A percentile compares a stretch with the other conserved stretches of the same genome.
These are phyloP conservation scores for Cryptus viduatorius DNA, from an alignment of 2,888 invertebrate genomes.

Conservation along the genomic window DNA sequence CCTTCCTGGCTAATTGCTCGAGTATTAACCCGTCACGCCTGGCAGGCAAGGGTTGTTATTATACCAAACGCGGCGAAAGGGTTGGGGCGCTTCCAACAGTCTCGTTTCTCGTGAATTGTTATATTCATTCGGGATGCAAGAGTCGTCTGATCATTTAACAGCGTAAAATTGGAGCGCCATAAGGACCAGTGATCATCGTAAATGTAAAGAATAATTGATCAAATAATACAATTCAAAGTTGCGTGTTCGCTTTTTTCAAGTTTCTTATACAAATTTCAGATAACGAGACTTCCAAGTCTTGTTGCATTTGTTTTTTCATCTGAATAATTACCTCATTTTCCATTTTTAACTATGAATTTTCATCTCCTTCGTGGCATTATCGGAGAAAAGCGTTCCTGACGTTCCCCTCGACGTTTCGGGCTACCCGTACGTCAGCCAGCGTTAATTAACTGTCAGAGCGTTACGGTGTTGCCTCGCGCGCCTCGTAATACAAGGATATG, in stretches of 20 bases:
- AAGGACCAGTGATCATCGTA: not conserved
- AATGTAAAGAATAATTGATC: not conserved
- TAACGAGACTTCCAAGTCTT: not conserved
- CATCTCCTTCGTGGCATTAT: conserved; percentile 5
- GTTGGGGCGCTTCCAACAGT: not conserved
- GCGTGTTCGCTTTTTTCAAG: too few species aligned
- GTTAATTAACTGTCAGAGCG: conserved; percentile 65
- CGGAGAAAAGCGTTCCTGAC: conserved; percentile 17
- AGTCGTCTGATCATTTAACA: not conserved
- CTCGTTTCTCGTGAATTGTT: conserved; percentile 20
- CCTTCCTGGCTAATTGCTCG: conserved; percentile 63
- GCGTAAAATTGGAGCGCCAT: not conserved
- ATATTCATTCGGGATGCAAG: not conserved
- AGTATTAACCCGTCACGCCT: conserved; percentile 64
- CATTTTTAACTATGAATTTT: not conserved
- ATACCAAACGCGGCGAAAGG: conserved; percentile 16
- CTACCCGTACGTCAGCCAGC: conserved; percentile 44
- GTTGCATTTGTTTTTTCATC: not conserved
- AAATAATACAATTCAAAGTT: too few species aligned
- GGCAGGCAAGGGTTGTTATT: conserved; percentile 42
- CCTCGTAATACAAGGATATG: conserved; percentile 46
- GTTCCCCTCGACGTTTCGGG: conserved; percentile 21
- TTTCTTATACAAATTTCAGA: not conserved
- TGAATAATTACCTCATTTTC: not conserved
- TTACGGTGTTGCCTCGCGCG: conserved; percentile 51